Percentiles rank a stretch among this genome's conserved stretches.
phyloP scores from a whole-genome alignment of 2,113 vertebrate species.

The Paradoxurus hermaphroditus region DNA sequence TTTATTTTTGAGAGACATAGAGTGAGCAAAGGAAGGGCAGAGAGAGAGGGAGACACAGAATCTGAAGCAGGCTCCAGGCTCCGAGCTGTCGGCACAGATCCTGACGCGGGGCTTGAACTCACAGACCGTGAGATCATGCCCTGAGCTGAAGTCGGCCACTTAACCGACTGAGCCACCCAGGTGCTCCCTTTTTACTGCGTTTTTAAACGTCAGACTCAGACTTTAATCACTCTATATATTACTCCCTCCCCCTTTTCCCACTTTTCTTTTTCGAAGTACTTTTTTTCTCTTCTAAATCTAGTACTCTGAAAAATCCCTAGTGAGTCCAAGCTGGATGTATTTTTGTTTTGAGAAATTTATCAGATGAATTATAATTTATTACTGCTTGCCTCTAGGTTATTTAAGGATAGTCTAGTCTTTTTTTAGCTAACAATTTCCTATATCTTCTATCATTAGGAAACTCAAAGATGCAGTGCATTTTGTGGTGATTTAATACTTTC shows the following conservation, averaged over 20 bases:
- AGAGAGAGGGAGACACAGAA: too few species aligned
- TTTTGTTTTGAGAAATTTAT: constrained; percentile 57
- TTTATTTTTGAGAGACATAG: too few species aligned
- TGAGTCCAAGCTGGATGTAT: constrained; percentile 22
- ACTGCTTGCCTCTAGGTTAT: constrained; percentile 38
- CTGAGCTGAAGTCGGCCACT: too few species aligned
- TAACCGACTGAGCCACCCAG: too few species aligned
- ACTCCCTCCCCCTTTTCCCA: not conserved
- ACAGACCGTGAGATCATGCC: too few species aligned
- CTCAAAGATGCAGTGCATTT: constrained; percentile 1
- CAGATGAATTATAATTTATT: constrained; percentile 57
- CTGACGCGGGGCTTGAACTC: too few species aligned
- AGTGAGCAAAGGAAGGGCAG: too few species aligned
- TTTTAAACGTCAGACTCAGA: constrained; percentile 37
- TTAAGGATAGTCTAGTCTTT: constrained; percentile 36
- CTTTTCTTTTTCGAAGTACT: constrained; percentile 50
- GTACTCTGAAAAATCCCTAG: constrained; percentile 43
- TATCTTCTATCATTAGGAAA: not conserved
- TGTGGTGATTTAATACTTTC: constrained; percentile 22
- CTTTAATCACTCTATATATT: constrained; percentile 56
- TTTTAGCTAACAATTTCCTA: constrained; percentile 28
- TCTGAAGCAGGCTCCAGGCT: too few species aligned
- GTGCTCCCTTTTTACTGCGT: constrained; percentile 47
- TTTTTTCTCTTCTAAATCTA: constrained; percentile 22
- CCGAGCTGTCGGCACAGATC: too few species aligned